phyloP scores from a whole-genome alignment of 23 tunicate genomes.

The Styela plicata region DNA sequence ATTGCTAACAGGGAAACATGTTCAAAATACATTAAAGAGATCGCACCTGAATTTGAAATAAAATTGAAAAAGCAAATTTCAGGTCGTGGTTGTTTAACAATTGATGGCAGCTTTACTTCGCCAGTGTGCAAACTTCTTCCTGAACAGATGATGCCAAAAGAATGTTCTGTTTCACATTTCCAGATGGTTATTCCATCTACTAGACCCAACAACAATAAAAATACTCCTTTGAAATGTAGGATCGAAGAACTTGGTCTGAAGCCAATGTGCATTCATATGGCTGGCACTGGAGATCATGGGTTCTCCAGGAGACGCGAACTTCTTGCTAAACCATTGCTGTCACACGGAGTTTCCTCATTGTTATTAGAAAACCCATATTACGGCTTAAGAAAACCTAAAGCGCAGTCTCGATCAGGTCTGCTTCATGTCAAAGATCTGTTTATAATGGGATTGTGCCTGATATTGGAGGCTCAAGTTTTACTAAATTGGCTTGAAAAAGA shows the following conservation, averaged over 20 bases:
- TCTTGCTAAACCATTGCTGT: conserved; percentile 89
- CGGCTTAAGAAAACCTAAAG: conserved; percentile 80
- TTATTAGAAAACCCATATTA: conserved; percentile 90
- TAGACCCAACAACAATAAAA: background rate
- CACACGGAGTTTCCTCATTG: conserved; percentile 56
- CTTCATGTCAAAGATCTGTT: conserved; percentile 80
- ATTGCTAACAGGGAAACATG: conserved; percentile 60
- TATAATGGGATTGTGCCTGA: conserved; percentile 76
- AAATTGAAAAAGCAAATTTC: conserved; percentile 26
- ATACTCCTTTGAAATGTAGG: background rate
- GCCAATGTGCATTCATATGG: conserved; percentile 96
- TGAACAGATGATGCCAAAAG: conserved; percentile 47
- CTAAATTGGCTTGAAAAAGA: conserved; percentile 76
- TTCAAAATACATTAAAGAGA: conserved; percentile 19
- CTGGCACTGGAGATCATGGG: conserved; percentile 98
- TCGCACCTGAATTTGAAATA: conserved; percentile 30
- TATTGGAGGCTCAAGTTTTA: conserved; percentile 74
- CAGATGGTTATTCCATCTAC: conserved; percentile 67
- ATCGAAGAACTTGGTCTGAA: background rate
- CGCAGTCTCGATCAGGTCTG: conserved; percentile 70
- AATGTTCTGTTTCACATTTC: conserved; percentile 55
- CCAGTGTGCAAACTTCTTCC: conserved; percentile 57
- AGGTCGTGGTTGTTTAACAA: conserved; percentile 24
- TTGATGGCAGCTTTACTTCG: conserved; percentile 64
- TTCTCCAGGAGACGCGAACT: conserved; percentile 73